A percentile compares a stretch with the other conserved stretches of the same genome.
Evolutionary conservation across 2,888 invertebrate species (phyloP).

Genomic region (Drosophila colorata): DNA sequence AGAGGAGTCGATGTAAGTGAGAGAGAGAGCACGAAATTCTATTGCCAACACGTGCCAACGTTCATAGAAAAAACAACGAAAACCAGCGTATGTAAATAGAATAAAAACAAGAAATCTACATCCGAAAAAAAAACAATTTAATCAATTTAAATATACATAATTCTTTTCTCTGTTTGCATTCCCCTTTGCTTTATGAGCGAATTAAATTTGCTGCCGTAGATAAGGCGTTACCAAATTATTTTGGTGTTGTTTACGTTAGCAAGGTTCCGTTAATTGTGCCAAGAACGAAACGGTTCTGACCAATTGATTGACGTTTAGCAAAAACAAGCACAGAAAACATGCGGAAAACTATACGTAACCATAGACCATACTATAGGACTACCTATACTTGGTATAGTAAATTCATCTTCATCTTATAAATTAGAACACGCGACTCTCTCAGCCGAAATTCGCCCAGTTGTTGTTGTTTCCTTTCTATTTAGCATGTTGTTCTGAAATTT

Average conservation of each 20-base stretch:
- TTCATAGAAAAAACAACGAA: not conserved
- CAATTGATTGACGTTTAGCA: constrained; percentile 54
- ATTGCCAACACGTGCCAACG: constrained; percentile 33
- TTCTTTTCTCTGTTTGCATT: constrained; percentile 7
- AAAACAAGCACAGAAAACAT: constrained; percentile 36
- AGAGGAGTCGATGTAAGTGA: too few species aligned
- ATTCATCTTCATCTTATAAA: constrained; percentile 12
- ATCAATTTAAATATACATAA: constrained; percentile 5
- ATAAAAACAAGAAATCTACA: constrained; percentile 11
- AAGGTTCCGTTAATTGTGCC: constrained; percentile 72
- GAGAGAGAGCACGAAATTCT: not conserved
- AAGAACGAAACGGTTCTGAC: constrained; percentile 53
- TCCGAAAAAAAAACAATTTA: not conserved
- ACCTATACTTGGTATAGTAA: constrained; percentile 5
- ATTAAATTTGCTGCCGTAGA: constrained; percentile 9
- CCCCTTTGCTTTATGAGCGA: not conserved
- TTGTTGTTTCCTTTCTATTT: constrained; percentile 3
- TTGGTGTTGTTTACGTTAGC: constrained; percentile 24
- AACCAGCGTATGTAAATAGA: constrained; percentile 17
- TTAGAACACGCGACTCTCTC: constrained; percentile 39
- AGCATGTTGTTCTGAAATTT: constrained; percentile 21
- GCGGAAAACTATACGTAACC: constrained; percentile 49
- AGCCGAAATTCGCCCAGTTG: not conserved
- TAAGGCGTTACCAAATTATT: constrained; percentile 30
- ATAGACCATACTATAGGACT: not conserved